Base-by-base conservation (phyloP, 2,888 invertebrate species). In the Pheosia gnoma region DNA sequence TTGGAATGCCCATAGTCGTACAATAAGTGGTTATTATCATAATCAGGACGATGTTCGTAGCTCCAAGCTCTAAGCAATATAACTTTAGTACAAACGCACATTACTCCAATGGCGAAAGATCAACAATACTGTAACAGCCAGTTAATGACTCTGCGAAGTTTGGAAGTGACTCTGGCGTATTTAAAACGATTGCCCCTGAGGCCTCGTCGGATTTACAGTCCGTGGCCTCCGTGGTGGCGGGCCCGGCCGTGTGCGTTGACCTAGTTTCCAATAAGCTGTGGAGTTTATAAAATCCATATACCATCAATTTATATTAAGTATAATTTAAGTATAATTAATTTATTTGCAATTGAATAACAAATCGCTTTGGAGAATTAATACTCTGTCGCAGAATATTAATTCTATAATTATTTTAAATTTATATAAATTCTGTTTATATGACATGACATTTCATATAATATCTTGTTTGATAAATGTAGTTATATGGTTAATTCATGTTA, bases 41-140 rank as follows among this genome's bases (percentile, higher is more conserved):
- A 9, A 43, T 43, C 3, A 10, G 8, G 43, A 1, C 8, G 9
- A 8, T 43, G 9, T 43, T 43, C 43, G 9, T 9, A 43, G 0
- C 43, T 43, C 10, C 43, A 8, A 43, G 43, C 43, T 43, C n/a
- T 0, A n/a, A n/a, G 5, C 47, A 47, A 47, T 47, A 5, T 47
- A 47, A 11, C 47, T n/a, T 47, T 4, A n/a, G 47, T 43, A 43
- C 43, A 25, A 25, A 25, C 43, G 9, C 8, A 43, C 43, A 43
- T 43, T 43, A 5, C 3, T n/a, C n/a, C n/a, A 11, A 47, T 8
- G 36, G 11, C 4, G 11, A 60, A 55, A 55, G 37, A 37, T 43
- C 51, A 57, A 57, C 56, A 66, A 61, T 54, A 64, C 5, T 53
- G 37, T 53, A 53, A 53, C 53, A 53, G 13, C 25, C 51, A 25